These are phyloP conservation scores for Orthonevra nobilis DNA, from an alignment of 2,888 invertebrate species.

Conservation along the genomic window DNA sequence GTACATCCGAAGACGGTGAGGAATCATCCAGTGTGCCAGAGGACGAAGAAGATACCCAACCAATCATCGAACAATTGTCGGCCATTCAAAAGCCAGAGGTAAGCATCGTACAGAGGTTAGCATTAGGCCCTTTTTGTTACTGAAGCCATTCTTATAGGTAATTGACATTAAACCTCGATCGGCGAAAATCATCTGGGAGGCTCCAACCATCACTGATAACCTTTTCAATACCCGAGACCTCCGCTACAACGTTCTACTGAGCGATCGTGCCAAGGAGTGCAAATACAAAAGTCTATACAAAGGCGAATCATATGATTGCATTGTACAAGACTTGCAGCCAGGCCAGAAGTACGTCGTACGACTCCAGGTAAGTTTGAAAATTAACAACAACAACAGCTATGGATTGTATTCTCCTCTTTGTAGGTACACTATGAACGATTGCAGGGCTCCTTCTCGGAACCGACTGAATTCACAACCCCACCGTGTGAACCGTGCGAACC, in stretches of 20 bases:
- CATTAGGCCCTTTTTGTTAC: neutral
- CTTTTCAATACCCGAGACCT: conserved; percentile 80
- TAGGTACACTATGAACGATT: conserved; percentile 83
- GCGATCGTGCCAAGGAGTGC: conserved; percentile 88
- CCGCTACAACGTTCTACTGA: conserved; percentile 90
- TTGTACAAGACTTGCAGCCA: conserved; percentile 91
- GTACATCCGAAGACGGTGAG: conserved; percentile 90
- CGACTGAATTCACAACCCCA: conserved; percentile 89
- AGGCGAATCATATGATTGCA: conserved; percentile 88
- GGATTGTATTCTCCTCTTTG: neutral
- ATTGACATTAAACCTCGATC: conserved; percentile 91
- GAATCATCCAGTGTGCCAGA: conserved; percentile 87
- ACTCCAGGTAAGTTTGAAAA: conserved; percentile 83
- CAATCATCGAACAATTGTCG: conserved; percentile 86
- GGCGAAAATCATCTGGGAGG: conserved; percentile 92
- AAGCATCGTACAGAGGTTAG: conserved; percentile 53
- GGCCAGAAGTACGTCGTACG: conserved; percentile 93
- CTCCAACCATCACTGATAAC: conserved; percentile 81
- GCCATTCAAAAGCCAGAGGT: conserved; percentile 89
- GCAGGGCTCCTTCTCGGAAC: conserved; percentile 88
- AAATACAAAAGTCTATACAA: conserved; percentile 92
- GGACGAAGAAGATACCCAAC: conserved; percentile 86
- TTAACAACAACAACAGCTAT: too few relatives aligned
- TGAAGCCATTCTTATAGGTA: conserved; percentile 81
- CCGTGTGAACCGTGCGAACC: conserved; percentile 90